A percentile compares a stretch with the other conserved stretches of the same genome.
Evolutionary conservation across 2,797 vertebrate species (phyloP).

Genomic region (Setipinna tenuifilis): DNA sequence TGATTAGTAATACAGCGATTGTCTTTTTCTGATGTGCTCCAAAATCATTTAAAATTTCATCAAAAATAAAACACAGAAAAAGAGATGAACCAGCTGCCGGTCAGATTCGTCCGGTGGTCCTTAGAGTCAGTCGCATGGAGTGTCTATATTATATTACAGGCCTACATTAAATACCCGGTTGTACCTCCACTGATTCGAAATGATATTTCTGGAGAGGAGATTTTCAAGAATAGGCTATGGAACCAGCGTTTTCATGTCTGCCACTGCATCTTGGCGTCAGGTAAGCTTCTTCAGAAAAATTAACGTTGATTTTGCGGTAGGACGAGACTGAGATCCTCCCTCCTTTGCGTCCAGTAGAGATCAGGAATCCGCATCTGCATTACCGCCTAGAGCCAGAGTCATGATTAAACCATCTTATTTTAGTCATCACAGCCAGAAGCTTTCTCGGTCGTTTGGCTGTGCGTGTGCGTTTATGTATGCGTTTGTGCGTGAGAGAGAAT

Average conservation of each 20-base stretch:
- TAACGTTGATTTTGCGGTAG: constrained; percentile 54
- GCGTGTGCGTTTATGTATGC: constrained; percentile 39
- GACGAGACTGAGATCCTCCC: constrained; percentile 65
- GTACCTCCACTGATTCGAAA: constrained; percentile 17
- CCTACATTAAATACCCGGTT: constrained; percentile 44
- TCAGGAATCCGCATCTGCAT: constrained; percentile 72
- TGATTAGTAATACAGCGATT: constrained; percentile 66
- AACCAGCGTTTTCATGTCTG: constrained; percentile 38
- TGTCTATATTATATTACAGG: constrained; percentile 42
- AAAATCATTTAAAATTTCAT: constrained; percentile 54
- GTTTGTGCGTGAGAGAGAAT: constrained; percentile 41
- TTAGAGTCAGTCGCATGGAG: constrained; percentile 50
- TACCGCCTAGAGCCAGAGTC: constrained; percentile 71
- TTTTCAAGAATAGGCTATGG: constrained; percentile 29
- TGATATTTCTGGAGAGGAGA: constrained; percentile 28
- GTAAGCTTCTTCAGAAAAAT: constrained; percentile 53
- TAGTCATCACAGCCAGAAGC: constrained; percentile 64
- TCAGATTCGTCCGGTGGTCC: constrained; percentile 21
- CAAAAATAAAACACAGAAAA: constrained; percentile 38
- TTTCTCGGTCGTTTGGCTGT: constrained; percentile 64
- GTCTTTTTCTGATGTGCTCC: constrained; percentile 58
- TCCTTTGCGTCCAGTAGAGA: constrained; percentile 65
- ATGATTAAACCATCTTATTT: constrained; percentile 75
- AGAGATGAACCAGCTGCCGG: constrained; percentile 39
- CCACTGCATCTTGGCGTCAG: constrained; percentile 56